Base-by-base conservation (phyloP, 2,888 invertebrate genomes). In the Operophtera brumata region DNA sequence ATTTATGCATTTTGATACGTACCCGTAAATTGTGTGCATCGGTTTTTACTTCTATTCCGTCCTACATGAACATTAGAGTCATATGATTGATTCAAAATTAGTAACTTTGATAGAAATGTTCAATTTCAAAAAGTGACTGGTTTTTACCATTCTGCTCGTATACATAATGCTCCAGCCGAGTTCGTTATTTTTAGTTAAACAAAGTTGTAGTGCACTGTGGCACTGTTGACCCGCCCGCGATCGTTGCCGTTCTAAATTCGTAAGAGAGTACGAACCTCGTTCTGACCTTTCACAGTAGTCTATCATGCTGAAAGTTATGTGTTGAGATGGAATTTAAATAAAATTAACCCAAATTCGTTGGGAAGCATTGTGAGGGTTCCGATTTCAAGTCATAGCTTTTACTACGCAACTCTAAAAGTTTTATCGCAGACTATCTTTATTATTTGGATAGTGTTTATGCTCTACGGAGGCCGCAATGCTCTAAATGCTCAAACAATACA, bases 101-200 rank as follows among this genome's bases (percentile, higher is more conserved):
- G 2, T 20, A 20, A 20, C 20, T 20, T 20, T 20, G 20, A 4
- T 20, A 20, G 20, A 3, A 20, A 20, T 3, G n/a, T n/a, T 4
- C 20, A 20, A 20, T 20, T 20, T 3, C 20, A 20, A 20, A 3
- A 20, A 20, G 20, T 20, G 4, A 30, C 3, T 30, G 8, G 0
- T 2, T 9, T 20, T 2, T 20, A 20, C 20, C 2, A 20, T 34
- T 20, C 30, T 11, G 20, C 39, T 32, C 37, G 20, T 41, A 46
- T 55, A 46, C 37, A 44, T 13, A 14, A 26, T 40, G 35, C 35
- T 35, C 12, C 30, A 28, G 13, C 25, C 32, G 36, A 59, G 55
- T 55, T 55, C 36, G 47, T 52, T 53, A 39, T 47, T 55, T 59
- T 54, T 59, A 60, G 57, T 60, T n/a, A 54, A 52, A 44, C 43